These are phyloP conservation scores for Hylomyscus alleni DNA, from an alignment of 2,797 vertebrate species.

Conservation along the genomic window DNA sequence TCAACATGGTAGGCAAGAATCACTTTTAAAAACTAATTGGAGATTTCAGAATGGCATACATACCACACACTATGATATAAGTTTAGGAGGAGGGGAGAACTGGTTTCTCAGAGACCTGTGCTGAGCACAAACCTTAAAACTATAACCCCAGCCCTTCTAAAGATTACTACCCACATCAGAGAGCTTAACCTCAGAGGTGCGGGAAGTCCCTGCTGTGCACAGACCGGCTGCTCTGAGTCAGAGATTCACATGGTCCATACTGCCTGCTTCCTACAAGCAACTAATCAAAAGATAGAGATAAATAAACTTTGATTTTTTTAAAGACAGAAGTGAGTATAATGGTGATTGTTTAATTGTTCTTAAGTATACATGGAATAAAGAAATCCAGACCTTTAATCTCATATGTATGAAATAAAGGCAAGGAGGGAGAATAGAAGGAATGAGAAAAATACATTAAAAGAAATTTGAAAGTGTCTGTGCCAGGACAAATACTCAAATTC, in stretches of 20 bases:
- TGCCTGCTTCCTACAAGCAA: not conserved
- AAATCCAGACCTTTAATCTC: not conserved
- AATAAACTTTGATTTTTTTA: too few species aligned
- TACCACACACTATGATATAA: too few species aligned
- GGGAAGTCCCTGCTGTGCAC: not conserved
- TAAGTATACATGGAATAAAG: not conserved
- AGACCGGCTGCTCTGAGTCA: not conserved
- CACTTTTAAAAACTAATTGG: too few species aligned
- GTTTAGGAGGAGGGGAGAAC: too few species aligned
- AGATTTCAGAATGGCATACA: too few species aligned
- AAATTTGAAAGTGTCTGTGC: not conserved
- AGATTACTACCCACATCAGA: not conserved
- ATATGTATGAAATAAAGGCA: not conserved
- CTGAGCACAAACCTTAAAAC: too few species aligned
- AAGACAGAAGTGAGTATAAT: not conserved
- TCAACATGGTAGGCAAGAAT: too few species aligned
- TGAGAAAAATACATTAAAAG: not conserved
- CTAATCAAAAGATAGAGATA: not conserved
- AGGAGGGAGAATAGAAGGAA: not conserved
- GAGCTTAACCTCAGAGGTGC: not conserved
- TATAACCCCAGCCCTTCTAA: not conserved
- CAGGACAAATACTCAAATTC: too few species aligned
- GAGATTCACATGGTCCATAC: too few species aligned
- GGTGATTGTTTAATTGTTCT: not conserved
- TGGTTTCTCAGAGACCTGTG: too few species aligned